Conservation (phyloP, 2,888 invertebrate genomes). For the Diloba caeruleocephala region DNA sequence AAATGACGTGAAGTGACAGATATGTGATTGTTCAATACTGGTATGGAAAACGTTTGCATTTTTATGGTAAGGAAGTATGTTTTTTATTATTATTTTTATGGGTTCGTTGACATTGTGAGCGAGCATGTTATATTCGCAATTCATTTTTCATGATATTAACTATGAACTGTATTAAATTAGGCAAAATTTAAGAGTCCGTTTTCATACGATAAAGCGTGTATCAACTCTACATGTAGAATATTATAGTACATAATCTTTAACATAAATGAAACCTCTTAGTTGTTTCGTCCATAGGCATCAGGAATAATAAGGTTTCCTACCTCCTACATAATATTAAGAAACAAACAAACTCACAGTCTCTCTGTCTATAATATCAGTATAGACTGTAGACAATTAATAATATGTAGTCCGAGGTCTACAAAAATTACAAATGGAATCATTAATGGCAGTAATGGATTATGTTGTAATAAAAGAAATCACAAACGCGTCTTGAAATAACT, state of each 20-base stretch:
- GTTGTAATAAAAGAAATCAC: neutral
- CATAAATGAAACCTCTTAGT: too few species aligned
- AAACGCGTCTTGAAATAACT: neutral
- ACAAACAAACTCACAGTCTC: too few species aligned
- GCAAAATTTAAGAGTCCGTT: neutral
- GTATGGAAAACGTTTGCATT: conserved; percentile 70
- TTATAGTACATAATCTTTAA: too few species aligned
- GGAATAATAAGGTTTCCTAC: too few species aligned
- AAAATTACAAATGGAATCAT: neutral
- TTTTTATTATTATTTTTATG: conserved; percentile 63
- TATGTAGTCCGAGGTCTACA: too few species aligned
- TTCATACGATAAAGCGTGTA: too few species aligned
- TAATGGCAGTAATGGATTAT: neutral
- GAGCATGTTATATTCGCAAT: conserved; percentile 31
- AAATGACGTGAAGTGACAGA: conserved; percentile 71
- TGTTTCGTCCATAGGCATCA: too few species aligned
- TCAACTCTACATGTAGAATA: too few species aligned
- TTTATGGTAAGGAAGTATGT: conserved; percentile 75
- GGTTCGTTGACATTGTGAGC: conserved; percentile 58
- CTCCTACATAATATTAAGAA: too few species aligned
- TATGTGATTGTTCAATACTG: conserved; percentile 76
- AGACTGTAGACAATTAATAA: too few species aligned
- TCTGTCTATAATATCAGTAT: too few species aligned
- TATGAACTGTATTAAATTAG: neutral
- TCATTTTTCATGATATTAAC: conserved; percentile 7